Conservation (phyloP, 1,140 invertebrate genomes). For the Leptestheria dahalacensis region DNA sequence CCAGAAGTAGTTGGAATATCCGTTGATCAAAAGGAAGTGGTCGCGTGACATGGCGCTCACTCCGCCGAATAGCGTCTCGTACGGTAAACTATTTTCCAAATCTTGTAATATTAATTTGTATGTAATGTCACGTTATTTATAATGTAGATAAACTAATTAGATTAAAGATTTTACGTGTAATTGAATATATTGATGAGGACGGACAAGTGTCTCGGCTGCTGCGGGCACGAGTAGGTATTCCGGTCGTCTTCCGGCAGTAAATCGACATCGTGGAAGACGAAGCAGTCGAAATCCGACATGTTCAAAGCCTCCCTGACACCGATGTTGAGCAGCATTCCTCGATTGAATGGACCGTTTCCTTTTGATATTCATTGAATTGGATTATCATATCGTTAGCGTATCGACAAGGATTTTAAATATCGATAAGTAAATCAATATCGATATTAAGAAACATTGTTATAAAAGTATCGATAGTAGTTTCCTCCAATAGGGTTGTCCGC, state of each 20-base stretch:
- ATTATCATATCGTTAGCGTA: not conserved
- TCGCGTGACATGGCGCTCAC: constrained; percentile 66
- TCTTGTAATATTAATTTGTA: too few species aligned
- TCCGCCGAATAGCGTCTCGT: constrained; percentile 37
- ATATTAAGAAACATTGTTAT: too few species aligned
- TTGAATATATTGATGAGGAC: constrained; percentile 79
- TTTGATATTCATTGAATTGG: not conserved
- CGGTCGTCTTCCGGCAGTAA: constrained; percentile 47
- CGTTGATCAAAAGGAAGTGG: constrained; percentile 69
- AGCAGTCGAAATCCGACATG: constrained; percentile 45
- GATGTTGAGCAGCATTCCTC: constrained; percentile 89
- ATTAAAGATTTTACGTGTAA: constrained; percentile 46
- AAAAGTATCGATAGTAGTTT: too few species aligned
- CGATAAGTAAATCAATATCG: too few species aligned
- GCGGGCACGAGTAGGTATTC: constrained; percentile 45
- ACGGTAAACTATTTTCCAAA: not conserved
- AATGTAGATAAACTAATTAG: too few species aligned
- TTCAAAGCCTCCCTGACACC: constrained; percentile 75
- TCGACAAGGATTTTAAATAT: too few species aligned
- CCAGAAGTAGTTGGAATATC: constrained; percentile 83
- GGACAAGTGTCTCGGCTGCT: constrained; percentile 82
- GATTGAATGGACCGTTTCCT: constrained; percentile 55
- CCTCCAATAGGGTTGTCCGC: too few species aligned
- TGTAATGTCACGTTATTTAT: too few species aligned
- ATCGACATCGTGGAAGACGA: constrained; percentile 54